Evolutionary conservation across 2,888 invertebrate genomes (phyloP), one percentile per base, ranked within the genome.

Genomic region (Leptopterna dolabrata): DNA sequence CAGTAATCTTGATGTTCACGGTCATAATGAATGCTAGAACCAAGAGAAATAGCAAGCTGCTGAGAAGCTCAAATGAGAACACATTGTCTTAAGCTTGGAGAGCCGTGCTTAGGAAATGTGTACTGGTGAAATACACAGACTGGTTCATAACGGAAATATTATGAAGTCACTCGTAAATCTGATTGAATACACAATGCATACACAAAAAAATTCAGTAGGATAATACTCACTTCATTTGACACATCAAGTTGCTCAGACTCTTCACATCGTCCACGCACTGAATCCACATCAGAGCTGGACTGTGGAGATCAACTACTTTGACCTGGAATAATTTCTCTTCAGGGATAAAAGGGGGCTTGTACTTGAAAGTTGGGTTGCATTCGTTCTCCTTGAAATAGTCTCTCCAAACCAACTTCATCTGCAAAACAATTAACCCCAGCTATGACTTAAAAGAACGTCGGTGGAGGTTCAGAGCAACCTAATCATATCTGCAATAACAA

Each of bases 361-460:
- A 86, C 76, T 86, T 47, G 76, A 76, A 86, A 3, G 76, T 16
- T 4, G 76, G 86, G 55, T 51, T 76, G 36, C 86, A 86, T 27
- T 86, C 86, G 51, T 76, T 11, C 19, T 76, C 86, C 51, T 76
- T 86, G 55, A 86, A 86, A 36, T 76, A 24, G 6, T 29, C 47
- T 1, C 27, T n/a, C 76, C 86, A 76, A 71, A 70, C 19, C 3
- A 16, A 82, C 30, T 47, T 29, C 76, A 55, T 16, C 86, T 76
- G 55, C 14, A 76, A 86, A 16, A 76, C 36, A 36, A 36, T 36
- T 45, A 9, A 76, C 9, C 76, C 11, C 11, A 47, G 47, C 11
- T 13, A 47, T 47, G 47, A 11, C 47, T n/a, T n/a, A n/a, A n/a
- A n/a, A n/a, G n/a, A n/a, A n/a, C n/a, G n/a, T n/a, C n/a, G n/a